These are phyloP conservation scores for Anas platyrhynchos DNA, from an alignment of 2,113 vertebrate species.

Conservation along the genomic window DNA sequence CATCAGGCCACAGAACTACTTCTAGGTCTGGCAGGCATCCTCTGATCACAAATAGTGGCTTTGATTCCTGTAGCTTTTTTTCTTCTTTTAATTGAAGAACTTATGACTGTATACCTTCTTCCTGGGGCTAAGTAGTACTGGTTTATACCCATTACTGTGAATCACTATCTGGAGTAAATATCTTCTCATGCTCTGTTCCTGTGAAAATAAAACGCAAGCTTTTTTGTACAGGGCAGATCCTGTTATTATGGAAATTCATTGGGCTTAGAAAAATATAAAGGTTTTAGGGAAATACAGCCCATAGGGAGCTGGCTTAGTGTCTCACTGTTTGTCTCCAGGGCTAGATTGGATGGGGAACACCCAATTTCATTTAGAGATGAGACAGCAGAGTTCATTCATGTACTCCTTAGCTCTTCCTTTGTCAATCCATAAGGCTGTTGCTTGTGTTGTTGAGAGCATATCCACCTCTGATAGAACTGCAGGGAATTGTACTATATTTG, in stretches of 20 bases:
- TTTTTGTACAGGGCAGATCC: neutral
- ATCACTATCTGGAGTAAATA: slow-evolving; percentile 13
- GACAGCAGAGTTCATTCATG: neutral
- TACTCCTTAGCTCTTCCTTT: neutral
- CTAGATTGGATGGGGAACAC: neutral
- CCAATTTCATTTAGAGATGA: neutral
- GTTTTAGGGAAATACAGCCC: neutral
- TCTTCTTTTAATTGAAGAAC: slow-evolving; percentile 8
- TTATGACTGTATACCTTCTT: slow-evolving; percentile 40
- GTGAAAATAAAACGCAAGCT: neutral
- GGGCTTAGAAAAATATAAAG: neutral
- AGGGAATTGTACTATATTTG: neutral
- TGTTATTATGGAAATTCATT: neutral
- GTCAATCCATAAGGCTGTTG: neutral
- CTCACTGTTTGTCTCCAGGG: neutral
- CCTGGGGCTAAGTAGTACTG: neutral
- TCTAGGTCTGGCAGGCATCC: neutral
- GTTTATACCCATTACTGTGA: neutral
- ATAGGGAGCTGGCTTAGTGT: neutral
- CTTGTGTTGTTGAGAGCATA: neutral
- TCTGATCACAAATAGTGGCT: slow-evolving; percentile 8
- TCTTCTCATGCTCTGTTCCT: neutral
- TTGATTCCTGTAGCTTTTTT: slow-evolving; percentile 31
- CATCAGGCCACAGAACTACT: neutral
- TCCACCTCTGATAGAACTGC: neutral